A percentile compares a stretch with the other conserved stretches of the same genome.
These are phyloP conservation scores for Blastobasis lacticolella DNA, from an alignment of 2,888 invertebrate genomes.

Conservation along the genomic window DNA sequence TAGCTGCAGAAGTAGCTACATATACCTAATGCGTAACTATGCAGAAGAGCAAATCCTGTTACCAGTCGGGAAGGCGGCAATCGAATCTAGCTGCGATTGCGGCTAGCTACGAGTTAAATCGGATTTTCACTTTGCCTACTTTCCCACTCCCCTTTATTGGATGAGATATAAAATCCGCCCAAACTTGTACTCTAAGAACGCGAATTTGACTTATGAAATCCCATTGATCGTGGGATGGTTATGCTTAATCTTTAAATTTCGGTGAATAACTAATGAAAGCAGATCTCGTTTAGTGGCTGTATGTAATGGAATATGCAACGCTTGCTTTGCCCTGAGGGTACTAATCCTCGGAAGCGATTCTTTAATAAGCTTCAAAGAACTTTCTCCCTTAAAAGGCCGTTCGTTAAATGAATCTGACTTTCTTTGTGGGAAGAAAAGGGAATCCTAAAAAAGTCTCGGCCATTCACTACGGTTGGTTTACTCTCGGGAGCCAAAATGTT, in stretches of 20 bases:
- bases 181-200: not conserved
- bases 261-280: not conserved
- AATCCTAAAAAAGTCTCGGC: slow-evolving; percentile 22
- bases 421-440: not conserved
- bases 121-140: slow-evolving; percentile 40
- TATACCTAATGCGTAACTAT: slow-evolving; percentile 48
- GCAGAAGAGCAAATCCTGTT: slow-evolving; percentile 62
- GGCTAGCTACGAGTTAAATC: slow-evolving; percentile 59
- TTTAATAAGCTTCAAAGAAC: slow-evolving; percentile 59
- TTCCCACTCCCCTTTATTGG: not conserved
- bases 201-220: no score
- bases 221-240: not conserved
- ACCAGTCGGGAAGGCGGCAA: slow-evolving; percentile 52
- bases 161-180: slow-evolving; percentile 5
- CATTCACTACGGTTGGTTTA: slow-evolving; percentile 53
- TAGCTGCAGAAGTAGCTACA: slow-evolving; percentile 1
- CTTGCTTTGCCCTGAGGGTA: slow-evolving; percentile 30
- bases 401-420: slow-evolving; percentile 56
- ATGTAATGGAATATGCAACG: slow-evolving; percentile 26
- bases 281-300: not conserved
- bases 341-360: slow-evolving; percentile 46
- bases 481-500: slow-evolving; percentile 51
- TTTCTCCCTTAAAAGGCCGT: slow-evolving; percentile 49
- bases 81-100: slow-evolving; percentile 61
- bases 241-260: not conserved